Conservation (phyloP, 1,140 invertebrate species). For the Hypothenemus hampei region DNA sequence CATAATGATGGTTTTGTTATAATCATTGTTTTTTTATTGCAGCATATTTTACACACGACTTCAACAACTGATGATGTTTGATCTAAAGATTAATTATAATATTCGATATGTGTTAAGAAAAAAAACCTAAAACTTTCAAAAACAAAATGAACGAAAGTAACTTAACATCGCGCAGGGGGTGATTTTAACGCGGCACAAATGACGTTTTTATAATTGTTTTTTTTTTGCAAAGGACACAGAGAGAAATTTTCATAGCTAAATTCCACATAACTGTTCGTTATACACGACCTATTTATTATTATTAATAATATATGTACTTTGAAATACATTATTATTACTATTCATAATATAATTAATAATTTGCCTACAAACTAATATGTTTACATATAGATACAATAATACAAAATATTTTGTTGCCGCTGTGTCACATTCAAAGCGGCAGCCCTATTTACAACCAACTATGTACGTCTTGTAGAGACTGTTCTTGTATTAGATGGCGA, state of each 20-base stretch:
- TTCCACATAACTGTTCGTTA: too few relatives aligned
- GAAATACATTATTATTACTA: too few relatives aligned
- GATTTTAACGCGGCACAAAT: too few relatives aligned
- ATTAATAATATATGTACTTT: too few relatives aligned
- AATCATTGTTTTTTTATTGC: too few relatives aligned
- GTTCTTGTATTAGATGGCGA: too few relatives aligned
- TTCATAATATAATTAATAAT: too few relatives aligned
- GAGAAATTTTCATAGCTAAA: too few relatives aligned
- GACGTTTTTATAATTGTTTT: too few relatives aligned
- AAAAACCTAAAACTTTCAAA: slow-evolving; percentile 4
- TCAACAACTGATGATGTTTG: slow-evolving; percentile 15
- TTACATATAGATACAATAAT: slow-evolving; percentile 46
- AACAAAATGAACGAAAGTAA: slow-evolving; percentile 1
- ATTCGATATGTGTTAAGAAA: slow-evolving; percentile 30
- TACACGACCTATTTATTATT: slow-evolving; percentile 15
- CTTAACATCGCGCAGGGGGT: background rate
- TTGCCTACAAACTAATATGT: too few relatives aligned
- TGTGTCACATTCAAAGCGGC: background rate
- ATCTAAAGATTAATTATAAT: slow-evolving; percentile 5
- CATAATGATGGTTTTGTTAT: slow-evolving; percentile 46
- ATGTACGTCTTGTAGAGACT: background rate
- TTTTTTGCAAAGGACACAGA: too few relatives aligned
- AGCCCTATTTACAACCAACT: background rate
- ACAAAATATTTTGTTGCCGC: slow-evolving; percentile 43
- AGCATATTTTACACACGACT: slow-evolving; percentile 43